These are phyloP conservation scores for Mallateleia sp. DNA, from an alignment of 2,888 invertebrate species.

Conservation along the genomic window DNA sequence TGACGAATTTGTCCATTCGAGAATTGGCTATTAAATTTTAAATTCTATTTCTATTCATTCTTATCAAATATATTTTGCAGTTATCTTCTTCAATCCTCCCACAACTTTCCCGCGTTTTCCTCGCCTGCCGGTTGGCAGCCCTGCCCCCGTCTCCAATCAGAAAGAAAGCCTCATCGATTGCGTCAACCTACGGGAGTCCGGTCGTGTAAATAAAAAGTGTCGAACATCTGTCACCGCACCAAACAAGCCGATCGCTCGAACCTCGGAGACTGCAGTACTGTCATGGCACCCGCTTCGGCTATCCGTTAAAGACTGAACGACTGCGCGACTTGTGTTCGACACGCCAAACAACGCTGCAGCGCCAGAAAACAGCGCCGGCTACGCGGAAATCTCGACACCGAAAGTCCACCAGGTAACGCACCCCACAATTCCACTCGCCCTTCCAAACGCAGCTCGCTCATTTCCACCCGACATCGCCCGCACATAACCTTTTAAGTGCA, in stretches of 20 bases:
- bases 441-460: too few relatives aligned
- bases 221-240: slow-evolving; percentile 72
- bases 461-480: too few relatives aligned
- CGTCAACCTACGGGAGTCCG: slow-evolving; percentile 59
- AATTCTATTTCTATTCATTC: too few relatives aligned
- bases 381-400: too few relatives aligned
- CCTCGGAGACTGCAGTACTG: slow-evolving; percentile 56
- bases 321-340: slow-evolving; percentile 5
- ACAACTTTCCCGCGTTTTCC: too few relatives aligned
- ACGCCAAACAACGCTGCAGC: slow-evolving; percentile 24
- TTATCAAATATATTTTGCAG: too few relatives aligned
- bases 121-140: slow-evolving; percentile 44
- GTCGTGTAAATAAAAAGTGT: slow-evolving; percentile 72
- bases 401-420: background rate
- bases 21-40: too few relatives aligned
- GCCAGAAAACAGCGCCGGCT: slow-evolving; percentile 10
- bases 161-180: slow-evolving; percentile 58
- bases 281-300: slow-evolving; percentile 68
- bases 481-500: too few relatives aligned
- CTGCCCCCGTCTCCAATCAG: slow-evolving; percentile 31
- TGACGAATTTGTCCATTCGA: too few relatives aligned
- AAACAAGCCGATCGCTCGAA: slow-evolving; percentile 69
- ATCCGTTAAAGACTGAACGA: slow-evolving; percentile 45
- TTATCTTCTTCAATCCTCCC: too few relatives aligned
- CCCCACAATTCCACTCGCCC: too few relatives aligned